These are phyloP conservation scores for Netelia inedita DNA, from an alignment of 2,888 invertebrate genomes.

Conservation along the genomic window DNA sequence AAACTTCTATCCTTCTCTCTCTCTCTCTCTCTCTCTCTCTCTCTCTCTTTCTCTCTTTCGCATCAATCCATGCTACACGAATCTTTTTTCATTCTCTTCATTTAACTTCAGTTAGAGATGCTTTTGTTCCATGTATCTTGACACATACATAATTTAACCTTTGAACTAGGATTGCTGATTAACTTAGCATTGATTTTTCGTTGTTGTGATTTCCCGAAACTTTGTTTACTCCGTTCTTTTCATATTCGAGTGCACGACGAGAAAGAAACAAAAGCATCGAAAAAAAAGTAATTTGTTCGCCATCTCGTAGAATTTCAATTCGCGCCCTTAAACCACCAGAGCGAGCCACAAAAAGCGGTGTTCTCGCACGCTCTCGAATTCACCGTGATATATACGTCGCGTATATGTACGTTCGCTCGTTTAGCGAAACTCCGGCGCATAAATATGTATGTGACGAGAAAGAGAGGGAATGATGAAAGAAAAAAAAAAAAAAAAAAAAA, in stretches of 20 bases:
- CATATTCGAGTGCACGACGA: neutral
- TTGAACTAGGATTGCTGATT: too few species aligned
- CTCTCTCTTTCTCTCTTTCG: slow-evolving; percentile 3
- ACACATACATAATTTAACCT: too few species aligned
- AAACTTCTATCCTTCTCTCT: slow-evolving; percentile 29
- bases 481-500: slow-evolving; percentile 29
- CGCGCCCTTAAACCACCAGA: slow-evolving; percentile 31
- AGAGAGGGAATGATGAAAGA: slow-evolving; percentile 1
- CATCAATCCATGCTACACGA: neutral
- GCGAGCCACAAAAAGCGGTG: neutral
- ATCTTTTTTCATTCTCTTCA: neutral
- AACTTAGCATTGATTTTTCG: too few species aligned
- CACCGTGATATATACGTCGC: slow-evolving; percentile 11
- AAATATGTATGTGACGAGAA: slow-evolving; percentile 59
- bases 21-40: slow-evolving; percentile 27
- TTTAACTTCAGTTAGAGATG: neutral
- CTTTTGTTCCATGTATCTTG: too few species aligned
- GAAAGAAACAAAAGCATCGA: slow-evolving; percentile 1
- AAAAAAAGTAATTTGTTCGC: slow-evolving; percentile 42
- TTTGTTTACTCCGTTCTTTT: neutral
- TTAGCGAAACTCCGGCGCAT: slow-evolving; percentile 49
- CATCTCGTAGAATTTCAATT: slow-evolving; percentile 43
- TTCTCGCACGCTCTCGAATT: slow-evolving; percentile 2
- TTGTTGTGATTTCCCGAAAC: neutral
- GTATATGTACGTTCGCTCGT: slow-evolving; percentile 28